Evolutionary conservation across 2,888 invertebrate genomes (phyloP).

Genomic region (Agrilus biguttatus): DNA sequence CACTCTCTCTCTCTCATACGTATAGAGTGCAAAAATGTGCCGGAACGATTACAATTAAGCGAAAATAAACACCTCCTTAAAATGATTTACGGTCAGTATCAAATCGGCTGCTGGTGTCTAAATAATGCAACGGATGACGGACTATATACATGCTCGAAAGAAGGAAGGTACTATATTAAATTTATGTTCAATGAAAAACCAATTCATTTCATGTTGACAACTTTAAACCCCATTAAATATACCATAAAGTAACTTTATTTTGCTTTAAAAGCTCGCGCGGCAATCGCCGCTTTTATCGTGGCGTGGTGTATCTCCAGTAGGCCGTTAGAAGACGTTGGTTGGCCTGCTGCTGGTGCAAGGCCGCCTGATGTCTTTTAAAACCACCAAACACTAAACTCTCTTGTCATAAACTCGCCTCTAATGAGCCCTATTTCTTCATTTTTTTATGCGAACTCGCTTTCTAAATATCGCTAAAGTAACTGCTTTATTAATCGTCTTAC

Average conservation of each 20-base stretch:
- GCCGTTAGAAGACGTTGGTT: constrained; percentile 9
- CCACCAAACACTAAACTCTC: constrained; percentile 10
- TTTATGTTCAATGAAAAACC: constrained; percentile 22
- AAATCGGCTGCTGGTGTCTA: constrained; percentile 5
- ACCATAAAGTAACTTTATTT: constrained; percentile 24
- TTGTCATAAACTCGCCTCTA: constrained; percentile 11
- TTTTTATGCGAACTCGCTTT: too few relatives aligned
- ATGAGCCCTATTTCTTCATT: constrained; percentile 3
- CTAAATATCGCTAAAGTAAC: too few relatives aligned
- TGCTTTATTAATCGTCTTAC: too few relatives aligned
- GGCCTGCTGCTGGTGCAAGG: not conserved
- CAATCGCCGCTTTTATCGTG: constrained; percentile 17
- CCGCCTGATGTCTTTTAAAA: constrained; percentile 2
- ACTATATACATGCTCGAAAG: constrained; percentile 9
- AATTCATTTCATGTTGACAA: constrained; percentile 25
- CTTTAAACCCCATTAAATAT: constrained; percentile 25
- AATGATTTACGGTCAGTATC: constrained; percentile 3
- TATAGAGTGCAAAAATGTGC: too few relatives aligned
- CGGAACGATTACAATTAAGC: not conserved
- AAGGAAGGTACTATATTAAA: constrained; percentile 16
- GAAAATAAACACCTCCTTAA: not conserved
- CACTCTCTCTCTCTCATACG: too few relatives aligned
- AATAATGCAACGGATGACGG: constrained; percentile 13
- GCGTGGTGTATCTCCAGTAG: constrained; percentile 16
- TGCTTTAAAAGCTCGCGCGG: constrained; percentile 13